A percentile compares a stretch with the other conserved stretches of the same genome.
Conservation (phyloP, 2,888 invertebrate genomes). For the Molorchus minor region DNA sequence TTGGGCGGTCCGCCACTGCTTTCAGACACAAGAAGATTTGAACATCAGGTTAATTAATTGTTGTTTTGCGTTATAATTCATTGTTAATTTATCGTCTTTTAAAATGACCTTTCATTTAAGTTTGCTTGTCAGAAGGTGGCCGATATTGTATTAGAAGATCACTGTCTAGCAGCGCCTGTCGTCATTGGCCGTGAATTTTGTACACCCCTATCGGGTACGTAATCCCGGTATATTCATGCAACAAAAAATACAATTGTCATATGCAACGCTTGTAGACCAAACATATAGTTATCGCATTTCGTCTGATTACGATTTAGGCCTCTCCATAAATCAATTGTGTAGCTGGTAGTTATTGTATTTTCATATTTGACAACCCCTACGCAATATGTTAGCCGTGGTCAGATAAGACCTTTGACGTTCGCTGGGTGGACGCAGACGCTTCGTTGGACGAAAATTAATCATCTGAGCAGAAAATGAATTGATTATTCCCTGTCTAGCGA, state of each 20-base stretch:
- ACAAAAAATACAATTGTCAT: conserved; percentile 58
- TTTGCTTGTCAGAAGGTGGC: too few relatives aligned
- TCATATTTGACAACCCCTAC: conserved; percentile 60
- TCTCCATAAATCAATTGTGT: conserved; percentile 41
- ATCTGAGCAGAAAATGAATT: conserved; percentile 37
- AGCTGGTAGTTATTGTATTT: conserved; percentile 57
- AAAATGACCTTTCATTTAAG: too few relatives aligned
- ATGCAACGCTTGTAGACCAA: conserved; percentile 52
- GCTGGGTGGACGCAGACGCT: conserved; percentile 32
- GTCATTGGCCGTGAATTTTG: too few relatives aligned
- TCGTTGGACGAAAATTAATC: conserved; percentile 42
- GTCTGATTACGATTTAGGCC: conserved; percentile 36
- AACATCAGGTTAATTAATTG: too few relatives aligned
- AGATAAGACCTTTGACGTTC: conserved; percentile 47
- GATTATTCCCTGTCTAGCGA: conserved; percentile 26
- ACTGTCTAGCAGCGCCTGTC: too few relatives aligned
- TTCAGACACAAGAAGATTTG: too few relatives aligned
- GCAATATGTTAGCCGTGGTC: conserved; percentile 56
- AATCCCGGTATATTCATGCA: conserved; percentile 56
- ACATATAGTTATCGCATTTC: conserved; percentile 35
- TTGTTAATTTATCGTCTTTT: too few relatives aligned
- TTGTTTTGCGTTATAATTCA: too few relatives aligned
- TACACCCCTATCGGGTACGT: conserved; percentile 43
- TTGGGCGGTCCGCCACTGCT: too few relatives aligned
- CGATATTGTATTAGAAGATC: too few relatives aligned